Evolutionary conservation across 2,888 invertebrate genomes (phyloP), one percentile per base, ranked within the genome.

Genomic region (Endomychus coccineus): DNA sequence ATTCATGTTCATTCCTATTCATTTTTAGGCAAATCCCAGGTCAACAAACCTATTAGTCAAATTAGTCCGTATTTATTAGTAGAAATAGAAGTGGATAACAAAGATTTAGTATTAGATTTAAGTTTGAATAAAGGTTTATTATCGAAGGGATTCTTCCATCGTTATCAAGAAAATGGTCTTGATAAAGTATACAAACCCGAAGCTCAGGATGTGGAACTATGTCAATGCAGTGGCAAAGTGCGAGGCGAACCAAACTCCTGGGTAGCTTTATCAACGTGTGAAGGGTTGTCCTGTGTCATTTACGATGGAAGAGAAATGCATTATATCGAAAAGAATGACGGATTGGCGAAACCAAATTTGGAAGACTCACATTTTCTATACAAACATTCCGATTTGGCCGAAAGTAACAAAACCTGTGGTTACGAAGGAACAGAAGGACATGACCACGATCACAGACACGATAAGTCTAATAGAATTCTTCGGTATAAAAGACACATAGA

Each of bases 181-280:
- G 27, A 36, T 16, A 27, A 23, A 25, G 27, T 40, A 11, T 27
- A 40, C 15, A 12, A 27, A 22, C 36, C 27, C n/a, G 21, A 16
- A 13, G n/a, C n/a, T 9, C 69, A 82, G 80, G 78, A 79, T 52
- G 55, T 77, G 44, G 74, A 76, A 48, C 59, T 77, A 49, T 83
- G 83, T 58, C 80, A 83, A 56, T 83, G 83, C 55, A 70, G 75
- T 52, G 87, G 87, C 37, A 71, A 69, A 37, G 73, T 87, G 36
- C 70, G 78, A 44, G 78, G 74, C 41, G 68, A 71, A 44, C 69
- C 73, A 2, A 68, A 71, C 32, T 86, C 87, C 5, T 79, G 79
- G 75, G 85, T 75, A 34, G 87, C 86, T 3, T 59, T 88, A 33
- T 86, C 87, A 30, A 86, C 86, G 5, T 88, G 87, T 58, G 64